Evolutionary conservation across 2,888 invertebrate genomes (phyloP).

Genomic region (Meiosimyza decipiens): DNA sequence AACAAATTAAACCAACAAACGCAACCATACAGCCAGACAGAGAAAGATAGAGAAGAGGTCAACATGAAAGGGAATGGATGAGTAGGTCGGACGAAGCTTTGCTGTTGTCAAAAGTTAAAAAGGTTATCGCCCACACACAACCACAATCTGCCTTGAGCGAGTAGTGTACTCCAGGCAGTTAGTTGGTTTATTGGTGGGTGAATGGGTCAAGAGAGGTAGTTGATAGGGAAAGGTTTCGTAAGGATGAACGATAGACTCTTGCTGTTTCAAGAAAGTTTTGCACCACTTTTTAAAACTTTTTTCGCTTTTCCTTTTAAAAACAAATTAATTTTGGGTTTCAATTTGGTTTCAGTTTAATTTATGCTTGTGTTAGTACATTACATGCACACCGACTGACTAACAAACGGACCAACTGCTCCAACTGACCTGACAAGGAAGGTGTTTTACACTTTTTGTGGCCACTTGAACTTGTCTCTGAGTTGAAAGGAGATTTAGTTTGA

Average conservation of each 20-base stretch:
- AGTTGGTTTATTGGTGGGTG: background rate
- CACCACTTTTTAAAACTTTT: background rate
- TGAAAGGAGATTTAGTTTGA: background rate
- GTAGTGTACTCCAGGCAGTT: too few species aligned
- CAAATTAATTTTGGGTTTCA: slow-evolving; percentile 25
- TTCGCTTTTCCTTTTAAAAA: background rate
- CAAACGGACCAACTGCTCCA: background rate
- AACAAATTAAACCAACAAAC: background rate
- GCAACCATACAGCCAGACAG: too few species aligned
- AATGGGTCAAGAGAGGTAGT: background rate
- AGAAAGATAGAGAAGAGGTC: too few species aligned
- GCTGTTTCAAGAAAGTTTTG: slow-evolving; percentile 7
- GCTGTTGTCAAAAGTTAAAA: slow-evolving; percentile 23
- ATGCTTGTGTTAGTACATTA: too few species aligned
- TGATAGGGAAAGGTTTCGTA: background rate
- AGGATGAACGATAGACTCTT: background rate
- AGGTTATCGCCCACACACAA: slow-evolving; percentile 19
- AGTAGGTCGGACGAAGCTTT: background rate
- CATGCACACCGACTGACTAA: background rate
- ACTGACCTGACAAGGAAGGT: background rate
- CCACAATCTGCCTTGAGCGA: slow-evolving; percentile 19
- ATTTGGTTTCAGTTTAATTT: slow-evolving; percentile 16
- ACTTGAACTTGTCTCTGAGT: background rate
- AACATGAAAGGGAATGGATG: background rate
- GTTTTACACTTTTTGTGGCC: slow-evolving; percentile 9